Conservation (phyloP, 2,888 invertebrate species). For the Plemyria rubiginata region DNA sequence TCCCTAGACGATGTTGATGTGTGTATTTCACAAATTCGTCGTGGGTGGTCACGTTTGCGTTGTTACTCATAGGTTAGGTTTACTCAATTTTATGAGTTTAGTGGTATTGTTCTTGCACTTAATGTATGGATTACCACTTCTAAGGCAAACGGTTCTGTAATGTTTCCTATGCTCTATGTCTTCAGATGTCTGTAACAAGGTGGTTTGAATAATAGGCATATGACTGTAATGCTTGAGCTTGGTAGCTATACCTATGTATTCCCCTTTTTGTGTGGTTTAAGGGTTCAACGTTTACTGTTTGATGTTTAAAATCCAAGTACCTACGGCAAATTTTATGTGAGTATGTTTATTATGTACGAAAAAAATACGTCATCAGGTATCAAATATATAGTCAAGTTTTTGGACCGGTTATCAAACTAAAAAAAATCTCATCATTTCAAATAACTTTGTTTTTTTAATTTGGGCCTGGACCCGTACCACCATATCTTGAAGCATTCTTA, state of each 20-base stretch:
- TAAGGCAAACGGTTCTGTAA: slow-evolving; percentile 21
- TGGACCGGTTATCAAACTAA: too few species aligned
- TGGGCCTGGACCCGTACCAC: too few species aligned
- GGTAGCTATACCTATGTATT: background rate
- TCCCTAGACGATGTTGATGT: too few species aligned
- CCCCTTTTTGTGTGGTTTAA: background rate
- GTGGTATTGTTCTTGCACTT: slow-evolving; percentile 34
- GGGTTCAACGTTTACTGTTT: background rate
- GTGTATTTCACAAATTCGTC: slow-evolving; percentile 8
- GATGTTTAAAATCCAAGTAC: background rate
- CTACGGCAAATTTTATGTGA: too few species aligned
- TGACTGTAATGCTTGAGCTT: background rate
- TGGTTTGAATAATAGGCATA: background rate
- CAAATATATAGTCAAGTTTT: too few species aligned
- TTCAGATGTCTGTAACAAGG: slow-evolving; percentile 4
- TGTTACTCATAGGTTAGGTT: slow-evolving; percentile 17
- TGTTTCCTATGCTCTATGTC: background rate
- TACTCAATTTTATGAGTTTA: slow-evolving; percentile 31
- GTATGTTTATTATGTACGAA: too few species aligned
- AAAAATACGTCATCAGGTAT: too few species aligned
- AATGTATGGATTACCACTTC: slow-evolving; percentile 36
- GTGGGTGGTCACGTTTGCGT: slow-evolving; percentile 22
- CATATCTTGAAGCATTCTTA: too few species aligned
- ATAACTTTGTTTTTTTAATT: too few species aligned
- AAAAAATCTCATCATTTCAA: too few species aligned